Evolutionary conservation across 2,888 invertebrate genomes (phyloP).

Genomic region (Monochamus alternatus): DNA sequence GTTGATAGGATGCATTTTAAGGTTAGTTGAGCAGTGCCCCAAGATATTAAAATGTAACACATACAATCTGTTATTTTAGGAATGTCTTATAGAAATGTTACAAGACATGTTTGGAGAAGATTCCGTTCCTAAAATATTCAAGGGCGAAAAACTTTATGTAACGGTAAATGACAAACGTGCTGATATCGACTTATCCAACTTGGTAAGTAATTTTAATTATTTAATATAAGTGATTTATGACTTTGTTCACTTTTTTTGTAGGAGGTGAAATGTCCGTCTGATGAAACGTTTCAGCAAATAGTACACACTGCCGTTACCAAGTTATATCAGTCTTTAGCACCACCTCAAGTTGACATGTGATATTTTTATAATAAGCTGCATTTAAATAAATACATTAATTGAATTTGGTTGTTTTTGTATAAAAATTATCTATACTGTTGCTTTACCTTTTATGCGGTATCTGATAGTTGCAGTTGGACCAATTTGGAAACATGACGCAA

Average conservation of each 20-base stretch:
- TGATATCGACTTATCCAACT: constrained; percentile 85
- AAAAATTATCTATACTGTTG: background rate
- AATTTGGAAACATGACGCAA: background rate
- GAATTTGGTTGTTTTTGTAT: background rate
- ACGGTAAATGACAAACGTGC: constrained; percentile 89
- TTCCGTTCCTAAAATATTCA: constrained; percentile 93
- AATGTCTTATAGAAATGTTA: constrained; percentile 90
- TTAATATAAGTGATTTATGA: constrained; percentile 1
- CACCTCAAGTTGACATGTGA: constrained; percentile 61
- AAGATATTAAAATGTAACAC: background rate
- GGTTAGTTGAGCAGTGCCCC: constrained; percentile 48
- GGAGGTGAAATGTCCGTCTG: constrained; percentile 87
- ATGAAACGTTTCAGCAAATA: constrained; percentile 86
- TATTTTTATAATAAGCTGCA: background rate
- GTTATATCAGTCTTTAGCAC: constrained; percentile 87
- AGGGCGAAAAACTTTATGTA: constrained; percentile 90
- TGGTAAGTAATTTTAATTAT: constrained; percentile 72
- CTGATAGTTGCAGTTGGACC: background rate
- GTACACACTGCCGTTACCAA: constrained; percentile 90
- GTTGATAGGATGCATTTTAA: constrained; percentile 94
- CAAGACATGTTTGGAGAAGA: constrained; percentile 97
- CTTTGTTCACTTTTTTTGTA: constrained; percentile 66
- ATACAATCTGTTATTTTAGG: constrained; percentile 70
- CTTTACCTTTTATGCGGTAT: background rate
- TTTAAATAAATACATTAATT: constrained; percentile 2